A percentile compares a stretch with the other conserved stretches of the same genome.
Conservation (phyloP, 1,140 invertebrate genomes). For the Scaptomyza pallida region DNA sequence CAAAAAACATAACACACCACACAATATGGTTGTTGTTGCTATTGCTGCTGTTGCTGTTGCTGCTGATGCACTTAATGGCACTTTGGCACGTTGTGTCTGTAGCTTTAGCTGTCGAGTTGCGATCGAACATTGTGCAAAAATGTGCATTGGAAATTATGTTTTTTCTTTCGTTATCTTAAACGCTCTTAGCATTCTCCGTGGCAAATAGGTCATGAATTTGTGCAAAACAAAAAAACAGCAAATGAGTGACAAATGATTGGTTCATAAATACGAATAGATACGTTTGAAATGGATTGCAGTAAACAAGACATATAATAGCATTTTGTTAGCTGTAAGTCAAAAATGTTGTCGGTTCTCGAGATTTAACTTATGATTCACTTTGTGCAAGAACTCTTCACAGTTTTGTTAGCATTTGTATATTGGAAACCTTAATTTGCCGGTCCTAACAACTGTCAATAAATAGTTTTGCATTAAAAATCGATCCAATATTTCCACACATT, state of each 20-base stretch:
- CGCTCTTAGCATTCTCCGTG: slow-evolving; percentile 58
- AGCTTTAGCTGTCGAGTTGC: slow-evolving; percentile 51
- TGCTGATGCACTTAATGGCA: slow-evolving; percentile 74
- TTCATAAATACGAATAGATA: not conserved
- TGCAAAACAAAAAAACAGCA: slow-evolving; percentile 10
- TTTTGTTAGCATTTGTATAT: too few relatives aligned
- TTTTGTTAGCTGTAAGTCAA: too few relatives aligned
- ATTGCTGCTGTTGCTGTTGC: slow-evolving; percentile 16
- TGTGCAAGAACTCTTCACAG: too few relatives aligned
- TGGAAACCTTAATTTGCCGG: too few relatives aligned
- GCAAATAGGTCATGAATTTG: slow-evolving; percentile 34
- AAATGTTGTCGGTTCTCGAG: too few relatives aligned
- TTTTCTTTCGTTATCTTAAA: slow-evolving; percentile 8
- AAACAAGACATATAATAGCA: not conserved
- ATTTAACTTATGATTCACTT: too few relatives aligned
- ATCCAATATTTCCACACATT: too few relatives aligned
- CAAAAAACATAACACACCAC: slow-evolving; percentile 78
- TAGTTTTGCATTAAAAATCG: too few relatives aligned
- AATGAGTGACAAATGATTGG: slow-evolving; percentile 10
- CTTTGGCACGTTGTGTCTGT: slow-evolving; percentile 56
- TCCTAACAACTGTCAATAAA: too few relatives aligned
- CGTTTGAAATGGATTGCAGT: not conserved
- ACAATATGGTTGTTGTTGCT: slow-evolving; percentile 32
- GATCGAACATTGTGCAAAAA: slow-evolving; percentile 76
- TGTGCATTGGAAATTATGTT: slow-evolving; percentile 62